Percentiles rank a stretch among this genome's conserved stretches.
phyloP scores from a whole-genome alignment of 2,888 invertebrate genomes.

The Eristalis tenax region DNA sequence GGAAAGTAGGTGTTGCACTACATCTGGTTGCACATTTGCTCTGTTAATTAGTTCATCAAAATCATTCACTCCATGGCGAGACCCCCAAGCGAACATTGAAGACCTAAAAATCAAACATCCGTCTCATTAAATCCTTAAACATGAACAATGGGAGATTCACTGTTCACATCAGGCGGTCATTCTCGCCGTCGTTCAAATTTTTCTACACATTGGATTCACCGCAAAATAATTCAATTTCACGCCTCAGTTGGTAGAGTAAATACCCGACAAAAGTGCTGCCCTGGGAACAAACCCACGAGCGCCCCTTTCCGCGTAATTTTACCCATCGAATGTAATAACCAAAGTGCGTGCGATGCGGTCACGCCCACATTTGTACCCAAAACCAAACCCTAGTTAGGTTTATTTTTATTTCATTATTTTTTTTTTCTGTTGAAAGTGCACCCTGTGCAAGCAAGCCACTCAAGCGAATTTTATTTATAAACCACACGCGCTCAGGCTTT shows the following conservation, averaged over 20 bases:
- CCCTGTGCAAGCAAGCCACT: conserved; percentile 35
- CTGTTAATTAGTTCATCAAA: too few relatives aligned
- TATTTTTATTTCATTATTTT: conserved; percentile 2
- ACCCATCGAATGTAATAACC: conserved; percentile 17
- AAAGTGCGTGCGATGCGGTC: conserved; percentile 58
- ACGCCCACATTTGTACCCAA: conserved; percentile 16
- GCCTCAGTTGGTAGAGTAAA: conserved; percentile 26
- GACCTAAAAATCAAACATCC: too few relatives aligned
- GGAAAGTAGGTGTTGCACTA: not conserved
- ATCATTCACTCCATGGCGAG: too few relatives aligned
- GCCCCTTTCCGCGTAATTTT: not conserved
- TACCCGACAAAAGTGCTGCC: not conserved
- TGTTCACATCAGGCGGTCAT: not conserved
- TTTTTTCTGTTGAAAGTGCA: not conserved
- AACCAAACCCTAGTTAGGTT: not conserved
- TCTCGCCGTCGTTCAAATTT: not conserved
- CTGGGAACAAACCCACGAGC: not conserved
- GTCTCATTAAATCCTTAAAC: not conserved
- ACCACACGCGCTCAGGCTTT: conserved; percentile 55
- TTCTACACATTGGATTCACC: conserved; percentile 9
- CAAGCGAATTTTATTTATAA: conserved; percentile 65
- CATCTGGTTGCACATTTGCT: too few relatives aligned
- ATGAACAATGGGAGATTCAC: too few relatives aligned
- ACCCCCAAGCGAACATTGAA: too few relatives aligned
- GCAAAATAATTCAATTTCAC: conserved; percentile 42